phyloP scores from a whole-genome alignment of 92 coral and sea anemone species.

The Epizoanthus scotinus region DNA sequence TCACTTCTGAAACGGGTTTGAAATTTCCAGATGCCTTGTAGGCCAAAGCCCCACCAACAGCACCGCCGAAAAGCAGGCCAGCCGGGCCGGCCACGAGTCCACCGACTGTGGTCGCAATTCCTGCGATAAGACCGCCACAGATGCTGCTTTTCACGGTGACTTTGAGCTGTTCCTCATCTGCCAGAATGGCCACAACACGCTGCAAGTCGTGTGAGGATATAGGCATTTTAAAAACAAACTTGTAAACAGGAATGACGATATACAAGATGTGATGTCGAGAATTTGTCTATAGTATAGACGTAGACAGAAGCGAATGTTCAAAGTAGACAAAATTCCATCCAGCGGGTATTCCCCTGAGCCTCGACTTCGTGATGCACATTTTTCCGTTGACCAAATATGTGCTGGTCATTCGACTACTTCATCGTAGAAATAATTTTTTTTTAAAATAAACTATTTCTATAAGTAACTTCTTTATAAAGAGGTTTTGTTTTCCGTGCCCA shows the following conservation, averaged over 20 bases:
- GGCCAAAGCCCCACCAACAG: slow-evolving; percentile 81
- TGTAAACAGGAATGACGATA: no score
- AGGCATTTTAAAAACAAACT: slow-evolving; percentile 56
- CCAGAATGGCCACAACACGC: slow-evolving; percentile 83
- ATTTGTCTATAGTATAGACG: no score
- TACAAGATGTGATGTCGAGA: no score
- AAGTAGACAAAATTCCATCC: no score
- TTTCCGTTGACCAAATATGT: slow-evolving; percentile 9
- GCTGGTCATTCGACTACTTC: no score
- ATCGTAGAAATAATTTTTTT: no score
- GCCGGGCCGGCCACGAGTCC: slow-evolving; percentile 86
- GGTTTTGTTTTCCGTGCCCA: no score
- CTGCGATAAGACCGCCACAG: slow-evolving; percentile 91
- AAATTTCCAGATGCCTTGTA: slow-evolving; percentile 61
- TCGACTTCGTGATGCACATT: not conserved
- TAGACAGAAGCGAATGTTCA: no score
- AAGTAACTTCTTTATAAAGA: no score
- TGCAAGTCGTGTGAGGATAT: slow-evolving; percentile 81
- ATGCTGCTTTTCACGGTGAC: slow-evolving; percentile 76
- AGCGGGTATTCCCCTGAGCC: slow-evolving; percentile 26
- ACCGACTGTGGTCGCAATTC: slow-evolving; percentile 76
- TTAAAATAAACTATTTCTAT: no score
- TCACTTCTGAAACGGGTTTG: slow-evolving; percentile 81
- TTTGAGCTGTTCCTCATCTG: slow-evolving; percentile 91
- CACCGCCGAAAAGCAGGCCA: slow-evolving; percentile 85